A percentile compares a stretch with the other conserved stretches of the same genome.
phyloP scores from a whole-genome alignment of 2,888 invertebrate species.

The Smittia sp. region DNA sequence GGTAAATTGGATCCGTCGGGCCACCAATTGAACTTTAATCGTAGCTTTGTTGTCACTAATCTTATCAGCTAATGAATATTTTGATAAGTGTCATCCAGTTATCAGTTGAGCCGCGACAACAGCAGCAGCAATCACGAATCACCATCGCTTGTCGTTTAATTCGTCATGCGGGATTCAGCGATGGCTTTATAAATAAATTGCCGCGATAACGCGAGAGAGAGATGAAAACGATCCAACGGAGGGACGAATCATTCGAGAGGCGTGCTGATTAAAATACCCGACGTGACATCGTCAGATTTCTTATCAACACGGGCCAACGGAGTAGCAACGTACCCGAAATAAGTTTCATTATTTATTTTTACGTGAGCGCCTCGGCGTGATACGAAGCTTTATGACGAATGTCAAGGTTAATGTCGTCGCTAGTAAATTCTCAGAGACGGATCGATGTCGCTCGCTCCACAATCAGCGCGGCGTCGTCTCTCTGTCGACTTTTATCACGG shows the following conservation, averaged over 20 bases:
- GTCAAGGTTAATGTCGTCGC: constrained; percentile 9
- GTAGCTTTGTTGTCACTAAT: neutral
- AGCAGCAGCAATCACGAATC: too few relatives aligned
- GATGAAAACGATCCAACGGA: neutral
- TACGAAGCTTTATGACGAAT: neutral
- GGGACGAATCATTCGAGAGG: neutral
- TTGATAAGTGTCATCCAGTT: too few relatives aligned
- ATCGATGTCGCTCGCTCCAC: too few relatives aligned
- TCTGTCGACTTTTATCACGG: too few relatives aligned
- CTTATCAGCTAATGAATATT: constrained; percentile 5
- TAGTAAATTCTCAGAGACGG: neutral
- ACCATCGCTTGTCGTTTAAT: too few relatives aligned
- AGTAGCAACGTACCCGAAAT: neutral
- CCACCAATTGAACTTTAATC: neutral
- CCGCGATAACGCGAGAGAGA: neutral
- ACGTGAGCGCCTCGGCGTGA: neutral
- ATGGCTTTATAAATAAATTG: neutral
- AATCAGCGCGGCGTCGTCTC: too few relatives aligned
- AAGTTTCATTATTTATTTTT: constrained; percentile 20
- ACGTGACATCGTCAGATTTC: neutral
- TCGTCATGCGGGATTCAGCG: too few relatives aligned
- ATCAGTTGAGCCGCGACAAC: too few relatives aligned
- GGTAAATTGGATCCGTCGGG: neutral
- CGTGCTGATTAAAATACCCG: neutral
- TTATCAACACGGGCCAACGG: neutral